Percentiles rank a stretch among this genome's conserved stretches.
Evolutionary conservation across 1,140 invertebrate genomes (phyloP).

Genomic region (Amphibalanus amphitrite): DNA sequence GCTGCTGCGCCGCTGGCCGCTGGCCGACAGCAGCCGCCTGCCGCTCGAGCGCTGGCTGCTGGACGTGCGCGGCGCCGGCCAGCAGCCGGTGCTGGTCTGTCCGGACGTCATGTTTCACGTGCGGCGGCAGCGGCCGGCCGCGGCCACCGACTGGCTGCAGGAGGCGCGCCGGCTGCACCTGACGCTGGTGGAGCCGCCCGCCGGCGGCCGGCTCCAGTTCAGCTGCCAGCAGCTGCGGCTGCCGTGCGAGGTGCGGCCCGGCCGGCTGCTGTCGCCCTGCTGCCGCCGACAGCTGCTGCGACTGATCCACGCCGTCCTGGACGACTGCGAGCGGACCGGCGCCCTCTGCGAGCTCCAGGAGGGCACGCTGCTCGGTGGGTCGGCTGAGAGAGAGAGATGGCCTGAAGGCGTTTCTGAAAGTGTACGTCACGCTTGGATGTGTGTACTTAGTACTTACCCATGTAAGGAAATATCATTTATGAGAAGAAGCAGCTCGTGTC

Average conservation of each 20-base stretch:
- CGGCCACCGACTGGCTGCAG: slow-evolving; percentile 7
- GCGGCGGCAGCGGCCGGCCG: neutral
- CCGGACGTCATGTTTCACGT: slow-evolving; percentile 8
- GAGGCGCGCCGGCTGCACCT: slow-evolving; percentile 6
- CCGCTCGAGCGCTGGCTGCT: slow-evolving; percentile 11
- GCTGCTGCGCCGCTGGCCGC: slow-evolving; percentile 6
- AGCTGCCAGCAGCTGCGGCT: slow-evolving; percentile 4
- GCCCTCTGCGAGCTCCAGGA: slow-evolving; percentile 15
- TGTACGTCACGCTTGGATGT: too few relatives aligned
- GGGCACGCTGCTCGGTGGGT: slow-evolving; percentile 12
- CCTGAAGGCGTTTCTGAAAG: too few relatives aligned
- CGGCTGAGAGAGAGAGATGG: too few relatives aligned
- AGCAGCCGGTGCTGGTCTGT: slow-evolving; percentile 8
- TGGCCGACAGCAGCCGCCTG: neutral
- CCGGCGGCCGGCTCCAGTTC: slow-evolving; percentile 7
- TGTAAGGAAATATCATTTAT: too few relatives aligned
- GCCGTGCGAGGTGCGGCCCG: neutral
- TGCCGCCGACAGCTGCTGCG: slow-evolving; percentile 11
- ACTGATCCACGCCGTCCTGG: slow-evolving; percentile 13
- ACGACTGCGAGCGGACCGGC: slow-evolving; percentile 10
- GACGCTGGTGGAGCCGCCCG: slow-evolving; percentile 10
- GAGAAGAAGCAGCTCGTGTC: neutral
- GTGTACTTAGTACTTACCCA: too few relatives aligned
- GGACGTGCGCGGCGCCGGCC: slow-evolving; percentile 8
- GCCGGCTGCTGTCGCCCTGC: slow-evolving; percentile 12